Evolutionary conservation across 2,797 vertebrate genomes (phyloP).

Genomic region (Macropodus opercularis): DNA sequence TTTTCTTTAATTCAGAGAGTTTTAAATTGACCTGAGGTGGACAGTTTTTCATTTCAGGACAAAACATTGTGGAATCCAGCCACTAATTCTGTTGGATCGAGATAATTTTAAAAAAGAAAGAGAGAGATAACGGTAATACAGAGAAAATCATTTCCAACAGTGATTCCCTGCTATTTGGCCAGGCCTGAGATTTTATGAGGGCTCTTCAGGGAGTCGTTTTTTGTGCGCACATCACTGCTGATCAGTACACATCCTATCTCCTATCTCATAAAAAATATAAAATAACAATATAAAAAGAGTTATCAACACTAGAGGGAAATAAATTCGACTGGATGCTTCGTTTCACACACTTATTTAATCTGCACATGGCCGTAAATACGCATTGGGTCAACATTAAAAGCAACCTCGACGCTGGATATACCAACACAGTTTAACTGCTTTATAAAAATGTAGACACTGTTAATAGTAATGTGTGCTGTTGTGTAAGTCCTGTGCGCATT

Average conservation of each 20-base stretch:
- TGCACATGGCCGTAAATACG: background rate
- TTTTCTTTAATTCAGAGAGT: slow-evolving; percentile 1
- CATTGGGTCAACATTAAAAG: background rate
- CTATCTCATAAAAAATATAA: slow-evolving; percentile 45
- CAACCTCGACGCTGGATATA: background rate
- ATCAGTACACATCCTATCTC: slow-evolving; percentile 30
- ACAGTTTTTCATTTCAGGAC: background rate
- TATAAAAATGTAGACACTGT: slow-evolving; percentile 1
- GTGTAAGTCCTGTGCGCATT: too few species aligned
- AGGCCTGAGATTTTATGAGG: slow-evolving; percentile 25
- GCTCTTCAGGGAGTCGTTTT: slow-evolving; percentile 35
- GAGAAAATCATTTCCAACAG: slow-evolving; percentile 9
- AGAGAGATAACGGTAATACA: background rate
- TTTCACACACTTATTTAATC: slow-evolving; percentile 41
- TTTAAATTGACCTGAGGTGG: background rate
- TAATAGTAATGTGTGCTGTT: background rate
- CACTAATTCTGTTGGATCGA: slow-evolving; percentile 2
- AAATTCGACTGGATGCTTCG: slow-evolving; percentile 38
- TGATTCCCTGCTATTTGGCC: slow-evolving; percentile 15
- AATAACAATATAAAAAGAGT: slow-evolving; percentile 42
- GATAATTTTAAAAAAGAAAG: slow-evolving; percentile 10
- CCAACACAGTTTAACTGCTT: background rate
- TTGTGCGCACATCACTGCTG: slow-evolving; percentile 29
- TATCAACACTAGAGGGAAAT: slow-evolving; percentile 34
- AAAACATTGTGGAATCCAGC: slow-evolving; percentile 13